Evolutionary conservation across 2,888 invertebrate species (phyloP).

Genomic region (Conomelus anceps): DNA sequence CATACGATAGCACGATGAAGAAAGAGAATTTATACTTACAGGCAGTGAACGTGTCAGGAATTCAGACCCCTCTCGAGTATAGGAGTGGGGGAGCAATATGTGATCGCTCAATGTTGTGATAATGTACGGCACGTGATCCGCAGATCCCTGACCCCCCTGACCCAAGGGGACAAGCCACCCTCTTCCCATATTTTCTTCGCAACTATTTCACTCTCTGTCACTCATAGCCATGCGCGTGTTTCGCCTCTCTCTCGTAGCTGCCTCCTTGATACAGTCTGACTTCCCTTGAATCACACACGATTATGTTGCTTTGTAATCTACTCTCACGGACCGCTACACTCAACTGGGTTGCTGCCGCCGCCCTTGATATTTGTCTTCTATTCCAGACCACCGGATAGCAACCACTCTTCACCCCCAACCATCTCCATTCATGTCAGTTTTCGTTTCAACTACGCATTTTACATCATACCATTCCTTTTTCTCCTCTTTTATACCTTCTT

Average conservation of each 20-base stretch:
- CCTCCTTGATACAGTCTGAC: not conserved
- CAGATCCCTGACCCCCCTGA: not conserved
- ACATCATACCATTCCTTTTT: no score
- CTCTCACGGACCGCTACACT: slow-evolving; percentile 4
- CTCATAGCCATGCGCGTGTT: not conserved
- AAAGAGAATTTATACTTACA: not conserved
- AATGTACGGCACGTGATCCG: slow-evolving; percentile 1
- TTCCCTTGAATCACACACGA: slow-evolving; percentile 3
- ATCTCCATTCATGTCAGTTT: not conserved
- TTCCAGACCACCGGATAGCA: slow-evolving; percentile 9
- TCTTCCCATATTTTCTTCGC: not conserved
- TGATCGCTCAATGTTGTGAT: slow-evolving; percentile 13
- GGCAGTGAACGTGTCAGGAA: not conserved
- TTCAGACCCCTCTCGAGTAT: not conserved
- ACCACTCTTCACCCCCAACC: not conserved
- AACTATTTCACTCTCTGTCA: not conserved
- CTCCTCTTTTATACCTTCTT: no score
- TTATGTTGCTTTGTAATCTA: slow-evolving; percentile 8
- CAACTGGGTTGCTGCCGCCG: not conserved
- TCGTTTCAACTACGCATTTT: not conserved
- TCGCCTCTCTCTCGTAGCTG: not conserved
- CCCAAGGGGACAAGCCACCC: not conserved
- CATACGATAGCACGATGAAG: not conserved
- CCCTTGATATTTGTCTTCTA: slow-evolving; percentile 5
- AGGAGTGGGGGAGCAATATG: not conserved